These are phyloP conservation scores for Sebastes glaucus DNA, from an alignment of 2,797 vertebrate genomes.

Conservation along the genomic window DNA sequence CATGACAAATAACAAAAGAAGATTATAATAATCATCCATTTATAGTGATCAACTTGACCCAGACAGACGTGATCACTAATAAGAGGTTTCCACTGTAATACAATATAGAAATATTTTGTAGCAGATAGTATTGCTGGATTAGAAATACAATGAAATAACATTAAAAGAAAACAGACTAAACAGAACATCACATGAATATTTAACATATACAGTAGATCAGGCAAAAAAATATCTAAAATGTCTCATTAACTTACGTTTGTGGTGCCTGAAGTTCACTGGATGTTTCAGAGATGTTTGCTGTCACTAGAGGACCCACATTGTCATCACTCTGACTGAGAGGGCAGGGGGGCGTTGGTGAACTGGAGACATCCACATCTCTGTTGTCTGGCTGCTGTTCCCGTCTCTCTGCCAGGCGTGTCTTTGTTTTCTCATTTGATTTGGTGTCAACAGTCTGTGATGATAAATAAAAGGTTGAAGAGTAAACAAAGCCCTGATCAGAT, in stretches of 20 bases:
- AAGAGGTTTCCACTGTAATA: not conserved
- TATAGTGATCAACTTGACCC: rapidly evolving
- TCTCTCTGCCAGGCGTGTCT: not conserved
- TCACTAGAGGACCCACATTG: not conserved
- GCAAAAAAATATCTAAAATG: rapidly evolving
- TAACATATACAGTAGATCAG: not conserved
- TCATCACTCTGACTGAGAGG: not conserved
- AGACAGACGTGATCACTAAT: too few relatives aligned
- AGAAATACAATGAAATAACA: not conserved
- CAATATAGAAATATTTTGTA: not conserved
- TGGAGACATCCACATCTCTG: rapidly evolving
- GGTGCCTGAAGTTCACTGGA: not conserved
- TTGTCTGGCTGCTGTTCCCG: not conserved
- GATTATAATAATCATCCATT: too few relatives aligned
- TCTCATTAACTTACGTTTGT: not conserved
- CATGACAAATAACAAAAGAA: too few relatives aligned
- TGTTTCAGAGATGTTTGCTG: not conserved
- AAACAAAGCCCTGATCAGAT: not conserved
- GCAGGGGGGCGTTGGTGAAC: rapidly evolving
- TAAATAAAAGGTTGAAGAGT: not conserved
- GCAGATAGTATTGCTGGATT: not conserved
- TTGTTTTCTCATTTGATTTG: not conserved
- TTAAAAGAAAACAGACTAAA: too few relatives aligned
- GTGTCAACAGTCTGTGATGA: not conserved
- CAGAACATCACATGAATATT: not conserved